Evolutionary conservation across 1,140 invertebrate species (phyloP).

Genomic region (Leguminivora glycinivorella): DNA sequence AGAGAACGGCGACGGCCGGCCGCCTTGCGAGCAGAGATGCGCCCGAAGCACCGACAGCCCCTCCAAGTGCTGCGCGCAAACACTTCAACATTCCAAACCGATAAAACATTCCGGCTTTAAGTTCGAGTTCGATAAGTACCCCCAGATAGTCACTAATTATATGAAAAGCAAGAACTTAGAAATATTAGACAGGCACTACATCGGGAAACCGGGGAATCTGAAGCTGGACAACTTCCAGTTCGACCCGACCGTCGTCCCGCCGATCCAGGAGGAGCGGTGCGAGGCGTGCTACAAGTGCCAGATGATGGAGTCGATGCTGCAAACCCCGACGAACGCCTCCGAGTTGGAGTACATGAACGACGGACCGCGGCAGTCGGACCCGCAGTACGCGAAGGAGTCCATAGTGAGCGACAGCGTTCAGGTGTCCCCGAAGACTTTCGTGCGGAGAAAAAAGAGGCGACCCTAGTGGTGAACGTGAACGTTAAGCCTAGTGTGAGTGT

Average conservation of each 20-base stretch:
- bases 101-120: slow-evolving; percentile 84
- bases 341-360: slow-evolving; percentile 84
- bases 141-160: slow-evolving; percentile 84
- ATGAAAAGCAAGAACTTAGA: slow-evolving; percentile 86
- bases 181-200: slow-evolving; percentile 81
- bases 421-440: slow-evolving; percentile 64
- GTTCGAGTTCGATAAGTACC: slow-evolving; percentile 85
- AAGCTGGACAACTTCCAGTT: slow-evolving; percentile 77
- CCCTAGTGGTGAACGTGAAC: slow-evolving; percentile 71
- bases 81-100: slow-evolving; percentile 79
- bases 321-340: slow-evolving; percentile 84
- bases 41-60: slow-evolving; percentile 46
- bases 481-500: slow-evolving; percentile 31
- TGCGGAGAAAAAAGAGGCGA: slow-evolving; percentile 69
- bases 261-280: slow-evolving; percentile 72
- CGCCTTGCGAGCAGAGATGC: slow-evolving; percentile 19
- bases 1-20: slow-evolving; percentile 43
- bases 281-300: slow-evolving; percentile 77
- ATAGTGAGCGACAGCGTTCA: slow-evolving; percentile 55
- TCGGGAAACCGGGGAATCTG: slow-evolving; percentile 80
- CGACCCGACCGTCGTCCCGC: slow-evolving; percentile 67
- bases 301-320: slow-evolving; percentile 76
- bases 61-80: slow-evolving; percentile 70
- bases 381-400: slow-evolving; percentile 69
- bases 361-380: slow-evolving; percentile 72